These are phyloP conservation scores for Orgyia antiqua DNA, from an alignment of 2,888 invertebrate species.

Conservation along the genomic window DNA sequence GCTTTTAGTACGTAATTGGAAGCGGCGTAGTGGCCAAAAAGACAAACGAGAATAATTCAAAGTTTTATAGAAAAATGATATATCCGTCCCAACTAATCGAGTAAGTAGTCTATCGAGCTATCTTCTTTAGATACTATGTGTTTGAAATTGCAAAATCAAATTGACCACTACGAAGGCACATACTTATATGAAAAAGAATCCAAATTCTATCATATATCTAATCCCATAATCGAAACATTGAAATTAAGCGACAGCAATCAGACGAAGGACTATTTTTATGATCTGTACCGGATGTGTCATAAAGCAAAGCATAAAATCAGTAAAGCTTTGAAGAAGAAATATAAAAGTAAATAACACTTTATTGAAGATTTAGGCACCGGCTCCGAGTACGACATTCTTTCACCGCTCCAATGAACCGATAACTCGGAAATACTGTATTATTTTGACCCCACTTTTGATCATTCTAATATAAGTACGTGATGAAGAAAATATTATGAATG, in stretches of 20 bases:
- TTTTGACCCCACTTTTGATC: slow-evolving; percentile 42
- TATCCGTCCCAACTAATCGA: too few relatives aligned
- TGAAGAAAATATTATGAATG: slow-evolving; percentile 25
- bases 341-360: slow-evolving; percentile 72
- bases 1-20: too few relatives aligned
- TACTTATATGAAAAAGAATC: too few relatives aligned
- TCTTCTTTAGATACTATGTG: too few relatives aligned
- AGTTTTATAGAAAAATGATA: too few relatives aligned
- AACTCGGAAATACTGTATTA: slow-evolving; percentile 34
- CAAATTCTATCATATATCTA: too few relatives aligned
- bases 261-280: slow-evolving; percentile 68
- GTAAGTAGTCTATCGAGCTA: too few relatives aligned
- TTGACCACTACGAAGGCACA: too few relatives aligned
- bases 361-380: slow-evolving; percentile 56
- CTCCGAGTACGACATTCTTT: slow-evolving; percentile 34
- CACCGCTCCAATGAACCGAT: slow-evolving; percentile 42
- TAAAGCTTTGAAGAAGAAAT: slow-evolving; percentile 61
- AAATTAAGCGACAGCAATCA: slow-evolving; percentile 65
- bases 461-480: slow-evolving; percentile 29
- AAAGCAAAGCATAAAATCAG: slow-evolving; percentile 70
- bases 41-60: too few relatives aligned
- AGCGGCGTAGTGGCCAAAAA: too few relatives aligned
- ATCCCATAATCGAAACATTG: too few relatives aligned
- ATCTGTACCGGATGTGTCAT: slow-evolving; percentile 66
- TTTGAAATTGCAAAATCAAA: too few relatives aligned